Percentiles rank a stretch among this genome's conserved stretches.
Evolutionary conservation across 2,888 invertebrate genomes (phyloP).

Genomic region (Chorisops tibialis): DNA sequence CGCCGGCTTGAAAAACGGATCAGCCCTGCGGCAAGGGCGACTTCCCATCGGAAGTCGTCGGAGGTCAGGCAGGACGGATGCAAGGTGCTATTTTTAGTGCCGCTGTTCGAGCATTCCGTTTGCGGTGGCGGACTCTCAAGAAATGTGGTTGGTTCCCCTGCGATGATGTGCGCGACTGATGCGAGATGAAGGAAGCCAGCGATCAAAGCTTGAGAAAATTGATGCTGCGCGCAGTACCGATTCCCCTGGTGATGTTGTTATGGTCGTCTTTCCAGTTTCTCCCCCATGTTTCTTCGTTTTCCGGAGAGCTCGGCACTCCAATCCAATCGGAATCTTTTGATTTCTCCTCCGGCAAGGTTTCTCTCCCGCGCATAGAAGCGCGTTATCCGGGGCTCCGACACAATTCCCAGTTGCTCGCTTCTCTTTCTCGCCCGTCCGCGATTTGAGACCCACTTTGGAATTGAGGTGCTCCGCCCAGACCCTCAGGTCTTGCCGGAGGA

Average conservation of each 20-base stretch:
- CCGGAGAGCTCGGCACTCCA: background rate
- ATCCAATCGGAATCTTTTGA: background rate
- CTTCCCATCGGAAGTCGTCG: conserved; percentile 12
- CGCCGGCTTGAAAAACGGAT: background rate
- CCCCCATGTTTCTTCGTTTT: background rate
- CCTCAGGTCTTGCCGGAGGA: conserved; percentile 34
- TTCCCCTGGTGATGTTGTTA: background rate
- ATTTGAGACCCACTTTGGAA: conserved; percentile 15
- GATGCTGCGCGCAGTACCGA: background rate
- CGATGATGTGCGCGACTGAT: background rate
- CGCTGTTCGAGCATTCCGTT: background rate
- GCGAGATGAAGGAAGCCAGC: background rate
- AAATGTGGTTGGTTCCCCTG: background rate
- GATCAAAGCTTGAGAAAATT: background rate
- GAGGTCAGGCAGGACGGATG: background rate
- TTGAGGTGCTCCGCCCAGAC: conserved; percentile 32
- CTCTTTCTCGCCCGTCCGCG: conserved; percentile 2
- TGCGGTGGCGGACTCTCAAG: background rate
- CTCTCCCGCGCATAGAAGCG: conserved; percentile 5
- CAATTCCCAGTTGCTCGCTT: background rate
- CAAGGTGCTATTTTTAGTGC: conserved; percentile 12
- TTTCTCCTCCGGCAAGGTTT: background rate
- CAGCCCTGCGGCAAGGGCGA: conserved; percentile 24
- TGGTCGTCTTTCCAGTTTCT: conserved; percentile 3
- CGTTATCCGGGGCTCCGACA: conserved; percentile 11